A percentile compares a stretch with the other conserved stretches of the same genome.
phyloP scores from a whole-genome alignment of 2,113 vertebrate species.

The Lathamus discolor region DNA sequence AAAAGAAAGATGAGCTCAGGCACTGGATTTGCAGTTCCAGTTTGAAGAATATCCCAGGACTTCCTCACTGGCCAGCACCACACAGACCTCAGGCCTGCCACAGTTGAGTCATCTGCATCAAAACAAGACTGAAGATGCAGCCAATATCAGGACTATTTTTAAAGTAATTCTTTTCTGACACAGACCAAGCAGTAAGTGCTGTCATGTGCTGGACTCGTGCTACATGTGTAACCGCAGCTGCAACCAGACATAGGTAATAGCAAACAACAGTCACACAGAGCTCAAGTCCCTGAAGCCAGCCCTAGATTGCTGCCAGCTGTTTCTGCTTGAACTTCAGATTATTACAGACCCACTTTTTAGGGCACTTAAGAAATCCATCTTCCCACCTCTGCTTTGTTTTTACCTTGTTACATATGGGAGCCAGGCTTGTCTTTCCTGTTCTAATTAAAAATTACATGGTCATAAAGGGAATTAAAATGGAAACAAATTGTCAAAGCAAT shows the following conservation, averaged over 20 bases:
- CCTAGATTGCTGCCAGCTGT: background rate
- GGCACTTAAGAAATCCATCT: background rate
- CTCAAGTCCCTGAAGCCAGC: background rate
- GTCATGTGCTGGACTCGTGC: background rate
- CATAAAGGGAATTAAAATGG: background rate
- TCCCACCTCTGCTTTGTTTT: background rate
- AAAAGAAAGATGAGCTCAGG: background rate
- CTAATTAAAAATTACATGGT: background rate
- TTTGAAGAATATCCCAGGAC: background rate
- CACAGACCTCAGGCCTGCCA: background rate
- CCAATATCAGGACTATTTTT: background rate
- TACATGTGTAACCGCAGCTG: background rate
- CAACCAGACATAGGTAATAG: background rate
- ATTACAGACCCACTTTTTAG: background rate
- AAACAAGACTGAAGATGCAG: background rate
- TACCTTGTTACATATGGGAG: fast-evolving
- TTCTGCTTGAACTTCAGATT: background rate
- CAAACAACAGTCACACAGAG: background rate
- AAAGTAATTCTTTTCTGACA: background rate
- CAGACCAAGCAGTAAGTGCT: background rate
- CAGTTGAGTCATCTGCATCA: background rate
- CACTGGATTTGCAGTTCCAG: background rate
- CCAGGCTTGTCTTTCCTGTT: background rate
- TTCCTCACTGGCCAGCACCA: background rate
- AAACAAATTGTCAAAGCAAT: background rate